phyloP scores from a whole-genome alignment of 2,113 vertebrate genomes.

The Eretmochelys imbricata region DNA sequence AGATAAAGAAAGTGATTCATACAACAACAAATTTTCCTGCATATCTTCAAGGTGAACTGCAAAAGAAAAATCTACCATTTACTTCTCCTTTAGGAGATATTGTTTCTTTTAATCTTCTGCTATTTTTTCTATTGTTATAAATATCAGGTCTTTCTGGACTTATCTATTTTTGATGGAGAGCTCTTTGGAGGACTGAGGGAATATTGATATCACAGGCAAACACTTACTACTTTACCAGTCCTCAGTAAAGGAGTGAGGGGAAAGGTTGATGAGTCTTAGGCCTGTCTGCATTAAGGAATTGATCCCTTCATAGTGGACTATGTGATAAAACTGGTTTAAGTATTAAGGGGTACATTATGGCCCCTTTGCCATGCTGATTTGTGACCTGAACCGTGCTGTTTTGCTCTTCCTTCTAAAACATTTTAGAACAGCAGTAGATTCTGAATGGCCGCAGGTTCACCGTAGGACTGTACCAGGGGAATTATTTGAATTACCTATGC shows the following conservation, averaged over 20 bases:
- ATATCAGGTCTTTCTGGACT: background rate
- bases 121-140: background rate
- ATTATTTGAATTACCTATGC: background rate
- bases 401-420: background rate
- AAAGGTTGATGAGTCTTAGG: background rate
- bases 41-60: background rate
- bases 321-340: background rate
- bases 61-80: background rate
- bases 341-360: background rate
- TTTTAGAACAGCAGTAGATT: background rate
- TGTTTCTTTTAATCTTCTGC: background rate
- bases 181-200: background rate
- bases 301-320: background rate
- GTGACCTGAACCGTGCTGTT: fast-evolving
- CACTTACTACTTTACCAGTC: background rate
- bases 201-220: background rate
- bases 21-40: background rate
- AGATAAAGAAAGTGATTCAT: background rate
- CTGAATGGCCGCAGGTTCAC: background rate
- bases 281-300: background rate
- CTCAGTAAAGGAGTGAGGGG: background rate
- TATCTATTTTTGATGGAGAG: background rate
- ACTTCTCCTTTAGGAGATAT: background rate
- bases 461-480: background rate
- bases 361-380: background rate